Evolutionary conservation across 2,797 vertebrate species (phyloP), one percentile per base, ranked within the genome.

Genomic region (Xerus rutilus): DNA sequence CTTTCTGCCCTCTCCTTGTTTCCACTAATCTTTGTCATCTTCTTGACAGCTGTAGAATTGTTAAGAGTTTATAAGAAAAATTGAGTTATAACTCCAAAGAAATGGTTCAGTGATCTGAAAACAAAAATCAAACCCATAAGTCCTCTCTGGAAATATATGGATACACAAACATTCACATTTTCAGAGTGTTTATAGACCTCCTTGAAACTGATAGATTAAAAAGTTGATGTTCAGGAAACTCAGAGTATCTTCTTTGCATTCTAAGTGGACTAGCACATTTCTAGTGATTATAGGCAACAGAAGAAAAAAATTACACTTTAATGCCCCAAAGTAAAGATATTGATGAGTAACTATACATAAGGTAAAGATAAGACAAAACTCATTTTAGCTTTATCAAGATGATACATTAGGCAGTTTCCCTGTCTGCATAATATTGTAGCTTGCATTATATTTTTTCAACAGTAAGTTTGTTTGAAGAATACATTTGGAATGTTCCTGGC

Each of bases 351-450:
- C 52, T 86, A 1, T 85, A 91, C 54, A 21, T 78, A 72, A 88
- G 64, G 1, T 35, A 12, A 49, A 32, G 4, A 73, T 67, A 76
- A 94, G 5, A 76, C 59, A 12, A 87, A 94, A 94, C 54, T 86
- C 76, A 73, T 59, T 81, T 93, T 85, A 39, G 5, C 35, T 89
- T 95, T 78, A 49, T 64, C 25, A 91, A 89, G 69, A 81, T 57
- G 69, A 81, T 57, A 30, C 6, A 62, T 86, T 78, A 81, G 30
- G 69, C 6, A 70, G 1, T 89, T 78, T 88, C 35, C 7, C 39
- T 94, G 62, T 64, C 23, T 82, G 32, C 3, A 20, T 83, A 78
- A 49, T 90, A 82, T 57, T 72, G 62, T 47, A 7, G 32, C 30
- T 90, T 87, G 69, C 30, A 49, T 78, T 82, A 17, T 93, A 11